A percentile compares a stretch with the other conserved stretches of the same genome.
phyloP scores from a whole-genome alignment of 2,113 vertebrate genomes.

The Nesogale talazaci region DNA sequence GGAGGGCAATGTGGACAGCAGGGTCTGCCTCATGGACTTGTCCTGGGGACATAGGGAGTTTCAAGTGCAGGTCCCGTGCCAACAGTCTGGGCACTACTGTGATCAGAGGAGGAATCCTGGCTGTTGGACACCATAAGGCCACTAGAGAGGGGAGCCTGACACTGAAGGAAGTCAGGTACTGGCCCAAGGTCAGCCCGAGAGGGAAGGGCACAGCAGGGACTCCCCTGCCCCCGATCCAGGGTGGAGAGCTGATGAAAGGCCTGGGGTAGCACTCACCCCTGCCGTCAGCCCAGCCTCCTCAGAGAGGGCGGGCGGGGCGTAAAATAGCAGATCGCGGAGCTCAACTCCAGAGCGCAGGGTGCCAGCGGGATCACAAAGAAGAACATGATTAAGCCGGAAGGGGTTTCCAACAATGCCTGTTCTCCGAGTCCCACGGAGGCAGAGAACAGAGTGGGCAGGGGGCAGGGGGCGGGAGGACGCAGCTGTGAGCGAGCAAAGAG shows the following conservation, averaged over 20 bases:
- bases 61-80: not conserved
- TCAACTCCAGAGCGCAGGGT: accelerated
- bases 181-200: not conserved
- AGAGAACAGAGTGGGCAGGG: constrained; percentile 58
- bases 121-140: not conserved
- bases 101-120: accelerated
- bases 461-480: not conserved
- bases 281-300: not conserved
- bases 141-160: not conserved
- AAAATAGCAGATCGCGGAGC: not conserved
- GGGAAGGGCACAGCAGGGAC: not conserved
- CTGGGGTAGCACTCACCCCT: not conserved
- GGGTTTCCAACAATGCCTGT: not conserved
- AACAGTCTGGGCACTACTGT: not conserved
- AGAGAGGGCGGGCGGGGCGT: not conserved
- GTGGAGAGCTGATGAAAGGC: not conserved
- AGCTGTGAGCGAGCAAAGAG: not conserved
- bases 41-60: not conserved
- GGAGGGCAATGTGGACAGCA: too few relatives aligned
- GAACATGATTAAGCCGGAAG: not conserved
- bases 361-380: not conserved
- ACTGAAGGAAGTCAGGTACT: not conserved
- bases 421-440: not conserved
- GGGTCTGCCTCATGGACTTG: not conserved
- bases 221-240: not conserved